These are phyloP conservation scores for Ursus arctos DNA, from an alignment of 2,113 vertebrate species.

Conservation along the genomic window DNA sequence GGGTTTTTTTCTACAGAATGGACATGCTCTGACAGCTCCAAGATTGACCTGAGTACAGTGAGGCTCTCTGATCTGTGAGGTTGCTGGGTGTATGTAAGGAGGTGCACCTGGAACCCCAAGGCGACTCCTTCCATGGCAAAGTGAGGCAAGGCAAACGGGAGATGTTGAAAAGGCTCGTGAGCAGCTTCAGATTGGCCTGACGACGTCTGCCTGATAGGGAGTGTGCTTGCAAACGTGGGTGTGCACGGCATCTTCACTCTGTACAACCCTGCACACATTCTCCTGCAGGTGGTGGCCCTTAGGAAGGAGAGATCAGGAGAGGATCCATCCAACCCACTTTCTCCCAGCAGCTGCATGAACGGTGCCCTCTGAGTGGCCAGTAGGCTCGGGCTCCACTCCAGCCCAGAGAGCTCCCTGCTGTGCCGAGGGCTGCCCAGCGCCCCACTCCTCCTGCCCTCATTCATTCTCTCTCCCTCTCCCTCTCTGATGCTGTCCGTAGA, in stretches of 20 bases:
- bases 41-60: not conserved
- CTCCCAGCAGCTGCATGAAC: not conserved
- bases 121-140: not conserved
- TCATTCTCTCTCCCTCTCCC: not conserved
- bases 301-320: not conserved
- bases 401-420: slow-evolving; percentile 59
- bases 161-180: not conserved
- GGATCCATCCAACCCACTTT: not conserved
- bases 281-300: not conserved
- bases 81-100: not conserved
- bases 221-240: not conserved
- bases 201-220: not conserved
- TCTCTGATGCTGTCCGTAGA: not conserved
- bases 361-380: slow-evolving; percentile 55
- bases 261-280: not conserved
- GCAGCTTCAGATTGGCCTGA: not conserved
- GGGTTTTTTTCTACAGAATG: not conserved
- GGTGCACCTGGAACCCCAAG: not conserved
- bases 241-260: not conserved
- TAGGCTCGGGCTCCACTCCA: slow-evolving; percentile 54
- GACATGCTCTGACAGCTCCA: not conserved
- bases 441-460: not conserved
- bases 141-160: not conserved
- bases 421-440: slow-evolving; percentile 53
- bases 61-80: not conserved